Base-by-base conservation (phyloP, 2,888 invertebrate genomes). In the Volucella zonaria region DNA sequence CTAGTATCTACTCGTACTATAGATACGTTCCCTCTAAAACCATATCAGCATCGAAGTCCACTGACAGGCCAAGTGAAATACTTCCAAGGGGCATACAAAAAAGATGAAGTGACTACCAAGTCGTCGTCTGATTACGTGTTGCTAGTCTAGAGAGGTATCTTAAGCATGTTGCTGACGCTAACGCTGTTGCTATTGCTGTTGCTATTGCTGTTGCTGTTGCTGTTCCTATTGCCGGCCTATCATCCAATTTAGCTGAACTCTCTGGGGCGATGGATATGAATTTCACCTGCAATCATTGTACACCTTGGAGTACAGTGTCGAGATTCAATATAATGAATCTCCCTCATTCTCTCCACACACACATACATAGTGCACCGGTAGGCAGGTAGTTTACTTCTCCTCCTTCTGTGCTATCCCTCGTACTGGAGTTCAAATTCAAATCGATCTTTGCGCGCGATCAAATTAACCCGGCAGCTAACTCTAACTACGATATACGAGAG, bases 401-500 rank as follows among this genome's bases (percentile, higher is more conserved):
- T 38, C 31, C 42, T 4, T 14, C n/a, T 42, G 38, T 43, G 43
- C 58, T 23, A 10, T 52, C 70, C 6, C 45, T 18, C 8, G 0
- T 58, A 8, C 12, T 3, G 10, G 3, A 15, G 12, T 38, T 10
- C 45, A 51, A 80, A 85, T 80, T 85, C 80, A 85, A 77, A 85
- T 80, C 80, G 85, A 85, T 85, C 80, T 71, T 52, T 81, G 81
- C 71, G 85, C 85, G 80, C 85, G 85, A 85, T 85, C 85, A 81
- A 85, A 85, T 85, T 85, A 85, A 85, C 85, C 85, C 85, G 80
- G 73, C 85, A 85, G 85, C 85, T 76, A 77, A 85, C 80, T 64
- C 76, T 61, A 61, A 51, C 14, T 31, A 31, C 67, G 42, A 61
- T 62, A 45, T 61, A 67, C 54, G 15, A 43, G 38, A 15, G 4